Conservation (phyloP, 2,113 vertebrate species). For the Falco punctatus region DNA sequence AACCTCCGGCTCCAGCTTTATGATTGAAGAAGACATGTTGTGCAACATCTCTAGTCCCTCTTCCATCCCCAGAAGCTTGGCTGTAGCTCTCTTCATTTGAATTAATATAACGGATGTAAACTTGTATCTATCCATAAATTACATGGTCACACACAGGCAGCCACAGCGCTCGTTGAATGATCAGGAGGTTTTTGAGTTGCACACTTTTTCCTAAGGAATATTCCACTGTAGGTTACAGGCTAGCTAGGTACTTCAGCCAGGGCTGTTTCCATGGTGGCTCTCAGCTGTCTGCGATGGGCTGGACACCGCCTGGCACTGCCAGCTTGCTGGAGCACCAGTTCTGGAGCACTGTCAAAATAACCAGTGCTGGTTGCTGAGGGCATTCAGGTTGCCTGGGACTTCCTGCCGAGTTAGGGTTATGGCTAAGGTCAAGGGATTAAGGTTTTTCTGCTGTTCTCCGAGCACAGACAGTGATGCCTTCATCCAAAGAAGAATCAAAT, state of each 20-base stretch:
- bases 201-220: background rate
- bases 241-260: background rate
- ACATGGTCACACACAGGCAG: background rate
- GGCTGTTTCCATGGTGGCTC: rapidly evolving
- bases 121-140: background rate
- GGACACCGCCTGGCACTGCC: background rate
- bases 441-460: background rate
- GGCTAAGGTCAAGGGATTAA: background rate
- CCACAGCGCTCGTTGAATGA: rapidly evolving
- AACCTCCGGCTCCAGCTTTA: background rate
- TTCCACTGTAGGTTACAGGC: background rate
- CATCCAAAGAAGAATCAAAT: background rate
- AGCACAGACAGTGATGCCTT: background rate
- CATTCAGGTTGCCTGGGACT: background rate
- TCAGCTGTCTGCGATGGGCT: background rate
- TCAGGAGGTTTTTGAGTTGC: background rate
- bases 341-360: background rate
- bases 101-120: background rate
- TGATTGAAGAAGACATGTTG: background rate
- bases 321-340: background rate
- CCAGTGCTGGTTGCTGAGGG: background rate
- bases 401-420: background rate
- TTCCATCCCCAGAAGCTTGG: background rate
- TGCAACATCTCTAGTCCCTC: background rate
- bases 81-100: background rate